Evolutionary conservation across 2,113 vertebrate species (phyloP).

Genomic region (Hepsetus odoe): DNA sequence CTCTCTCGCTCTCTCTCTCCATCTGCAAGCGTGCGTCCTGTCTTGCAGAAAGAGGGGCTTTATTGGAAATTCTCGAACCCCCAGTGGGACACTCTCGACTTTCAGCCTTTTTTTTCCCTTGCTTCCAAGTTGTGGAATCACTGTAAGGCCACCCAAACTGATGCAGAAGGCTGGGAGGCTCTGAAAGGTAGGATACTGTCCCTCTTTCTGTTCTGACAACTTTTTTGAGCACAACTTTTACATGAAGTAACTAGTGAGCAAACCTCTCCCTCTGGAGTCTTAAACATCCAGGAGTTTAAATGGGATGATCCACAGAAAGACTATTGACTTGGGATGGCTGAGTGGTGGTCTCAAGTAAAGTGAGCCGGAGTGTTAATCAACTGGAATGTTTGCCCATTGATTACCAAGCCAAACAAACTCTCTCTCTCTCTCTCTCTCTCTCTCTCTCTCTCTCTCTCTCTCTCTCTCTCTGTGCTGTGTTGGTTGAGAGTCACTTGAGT

Average conservation of each 20-base stretch:
- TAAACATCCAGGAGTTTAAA: neutral
- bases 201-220: constrained; percentile 15
- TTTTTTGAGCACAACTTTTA: neutral
- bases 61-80: constrained; percentile 73
- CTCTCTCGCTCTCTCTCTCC: constrained; percentile 55
- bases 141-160: constrained; percentile 62
- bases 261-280: no score
- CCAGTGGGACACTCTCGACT: constrained; percentile 61
- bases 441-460: constrained; percentile 29
- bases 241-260: neutral
- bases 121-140: constrained; percentile 60
- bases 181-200: constrained; percentile 65
- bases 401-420: constrained; percentile 60
- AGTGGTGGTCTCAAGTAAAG: constrained; percentile 30
- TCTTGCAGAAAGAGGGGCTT: constrained; percentile 64
- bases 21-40: constrained; percentile 65
- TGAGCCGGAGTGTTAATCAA: constrained; percentile 52
- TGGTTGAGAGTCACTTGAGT: constrained; percentile 44
- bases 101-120: constrained; percentile 60
- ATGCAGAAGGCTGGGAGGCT: constrained; percentile 65
- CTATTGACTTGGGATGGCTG: neutral
- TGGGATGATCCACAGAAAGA: neutral
- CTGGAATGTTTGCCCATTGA: constrained; percentile 59
- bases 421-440: constrained; percentile 22
- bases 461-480: constrained; percentile 31